Evolutionary conservation across 2,888 invertebrate species (phyloP), one percentile per base, ranked within the genome.

Genomic region (Pachydiplax longipennis): DNA sequence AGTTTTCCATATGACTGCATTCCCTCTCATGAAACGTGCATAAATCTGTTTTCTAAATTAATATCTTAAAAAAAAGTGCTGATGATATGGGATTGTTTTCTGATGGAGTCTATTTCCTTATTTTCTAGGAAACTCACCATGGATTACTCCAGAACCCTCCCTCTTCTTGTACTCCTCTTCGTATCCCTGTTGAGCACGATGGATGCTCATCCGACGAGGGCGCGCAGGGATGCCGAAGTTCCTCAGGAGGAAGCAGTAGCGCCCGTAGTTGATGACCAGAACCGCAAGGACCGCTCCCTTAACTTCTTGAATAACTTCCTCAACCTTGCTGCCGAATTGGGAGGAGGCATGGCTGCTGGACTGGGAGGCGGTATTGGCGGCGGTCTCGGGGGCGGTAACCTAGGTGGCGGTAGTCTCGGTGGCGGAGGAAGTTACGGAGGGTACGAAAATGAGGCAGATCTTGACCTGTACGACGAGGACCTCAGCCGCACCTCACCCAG

Each of bases 251-350:
- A 73, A 31, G 5, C 61, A 2, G 61, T n/a, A 2, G 37, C 12
- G 0, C 3, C 44, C 48, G 83, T n/a, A 4, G 35, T 31, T 25
- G 73, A 12, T 6, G 87, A 87, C 37, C 61, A 35, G 10, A 61
- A 35, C 12, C 61, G 87, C 10, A 87, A 87, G 37, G 87, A 87
- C 22, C 61, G 87, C 8, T 87, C 87, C 61, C 87, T 87, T 40
- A 61, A 58, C 37, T 61, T 87, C 87, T 87, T 87, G 37, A 61
- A 87, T 53, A 87, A 87, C 87, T 87, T 87, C 61, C 58, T 87
- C 35, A 87, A 87, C n/a, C 58, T 87, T 35, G 87, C 87, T 4
- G 87, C 87, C 87, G 87, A 58, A 48, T 18, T 83, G 12, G 65
- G 87, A 15, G 61, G 87, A 5, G 61, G 22, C n/a, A n/a, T 58